Base-by-base conservation (phyloP, 1,140 invertebrate genomes). In the Lasioglossum baleicum region DNA sequence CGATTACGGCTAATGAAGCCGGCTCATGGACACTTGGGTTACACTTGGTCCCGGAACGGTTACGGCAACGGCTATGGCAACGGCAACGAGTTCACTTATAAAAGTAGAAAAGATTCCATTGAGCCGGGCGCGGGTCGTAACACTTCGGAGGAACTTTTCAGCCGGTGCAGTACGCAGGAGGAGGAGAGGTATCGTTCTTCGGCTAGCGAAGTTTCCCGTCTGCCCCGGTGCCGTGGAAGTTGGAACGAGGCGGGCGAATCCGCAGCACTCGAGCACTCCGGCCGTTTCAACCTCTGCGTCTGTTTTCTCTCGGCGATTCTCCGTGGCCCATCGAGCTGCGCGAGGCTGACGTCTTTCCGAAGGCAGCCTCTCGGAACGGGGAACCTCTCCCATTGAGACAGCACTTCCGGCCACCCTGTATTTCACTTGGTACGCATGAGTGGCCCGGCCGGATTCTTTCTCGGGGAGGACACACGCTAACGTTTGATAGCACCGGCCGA, bases 51-150 rank as follows among this genome's bases (percentile, higher is more conserved):
- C 68, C 77, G 51, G 51, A 20, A 53, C 44, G 44, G 44, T 13
- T 48, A 53, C 51, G 15, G 51, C 15, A 48, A 48, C 44, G 44
- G 13, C 44, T 11, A 11, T 10, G 13, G 53, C 20, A 53, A 48
- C 22, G 56, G 35, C 26, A 48, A 58, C 56, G 56, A 68, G 63
- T 42, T 51, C 65, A 68, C 58, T 60, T 84, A 84, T 83, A 84
- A 85, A 85, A 85, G 83, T 85, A 84, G 44, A 84, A 85, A 85
- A 85, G 70, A 80, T 53, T 65, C 63, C 76, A 58, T 65, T 35
- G 61, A 61, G 58, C 42, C 7, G 8, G 26, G 20, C 35, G 22
- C 51, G 13, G 26, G 64, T 61, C 44, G 70, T 40, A 72, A 80
- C 78, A 75, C 68, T 66, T 56, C 35, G 44, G 75, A 51, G 58